These are phyloP conservation scores for Ormyrus rosae DNA, from an alignment of 2,888 invertebrate species.

Conservation along the genomic window DNA sequence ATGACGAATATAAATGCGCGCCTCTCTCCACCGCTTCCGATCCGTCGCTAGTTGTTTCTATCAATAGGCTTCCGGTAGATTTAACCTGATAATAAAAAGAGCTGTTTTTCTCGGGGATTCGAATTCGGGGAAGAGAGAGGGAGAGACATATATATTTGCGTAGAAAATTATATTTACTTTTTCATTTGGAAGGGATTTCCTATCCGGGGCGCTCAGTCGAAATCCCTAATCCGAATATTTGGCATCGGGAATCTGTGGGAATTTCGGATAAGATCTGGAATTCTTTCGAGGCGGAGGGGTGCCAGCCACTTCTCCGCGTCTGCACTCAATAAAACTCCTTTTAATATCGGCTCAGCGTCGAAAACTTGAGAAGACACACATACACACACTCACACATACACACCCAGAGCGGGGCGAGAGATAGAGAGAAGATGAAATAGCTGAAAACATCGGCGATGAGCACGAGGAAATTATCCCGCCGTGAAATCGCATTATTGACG, in stretches of 20 bases:
- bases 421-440: constrained; percentile 40
- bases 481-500: constrained; percentile 17
- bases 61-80: no score
- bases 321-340: constrained; percentile 51
- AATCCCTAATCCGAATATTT: constrained; percentile 55
- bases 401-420: background rate
- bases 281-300: constrained; percentile 20
- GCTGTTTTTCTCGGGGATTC: no score
- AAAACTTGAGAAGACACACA: constrained; percentile 23
- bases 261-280: constrained; percentile 57
- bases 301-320: constrained; percentile 33
- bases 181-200: constrained; percentile 48
- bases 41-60: no score
- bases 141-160: constrained; percentile 12
- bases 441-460: constrained; percentile 15
- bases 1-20: no score
- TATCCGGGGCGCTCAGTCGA: constrained; percentile 7
- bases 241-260: constrained; percentile 55
- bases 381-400: no score
- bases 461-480: constrained; percentile 4
- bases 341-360: constrained; percentile 45
- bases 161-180: constrained; percentile 35
- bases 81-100: no score
- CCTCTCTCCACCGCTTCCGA: no score
- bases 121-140: no score